Percentiles rank a stretch among this genome's conserved stretches.
phyloP scores from a whole-genome alignment of 2,888 invertebrate genomes.

The Prosopocoilus inquinatus region DNA sequence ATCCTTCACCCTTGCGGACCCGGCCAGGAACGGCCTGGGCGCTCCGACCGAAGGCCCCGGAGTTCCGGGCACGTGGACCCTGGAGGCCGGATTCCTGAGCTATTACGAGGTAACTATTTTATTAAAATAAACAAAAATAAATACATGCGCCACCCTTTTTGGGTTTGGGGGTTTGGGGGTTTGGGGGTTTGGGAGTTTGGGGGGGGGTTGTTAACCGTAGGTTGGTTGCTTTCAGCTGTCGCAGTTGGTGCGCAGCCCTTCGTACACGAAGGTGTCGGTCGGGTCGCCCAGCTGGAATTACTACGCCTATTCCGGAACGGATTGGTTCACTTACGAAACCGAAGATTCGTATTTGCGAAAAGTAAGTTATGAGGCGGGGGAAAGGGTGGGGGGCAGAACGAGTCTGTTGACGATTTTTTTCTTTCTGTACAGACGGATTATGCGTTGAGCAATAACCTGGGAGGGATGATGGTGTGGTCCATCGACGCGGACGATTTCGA shows the following conservation, averaged over 20 bases:
- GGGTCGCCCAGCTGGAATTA: conserved; percentile 28
- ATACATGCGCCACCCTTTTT: too few relatives aligned
- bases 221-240: conserved; percentile 3
- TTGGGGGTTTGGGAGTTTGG: too few relatives aligned
- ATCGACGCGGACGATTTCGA: conserved; percentile 55
- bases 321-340: conserved; percentile 40
- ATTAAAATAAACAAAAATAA: background rate
- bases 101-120: conserved; percentile 26
- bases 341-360: conserved; percentile 11
- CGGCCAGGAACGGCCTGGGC: conserved; percentile 20
- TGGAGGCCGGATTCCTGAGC: conserved; percentile 30
- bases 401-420: conserved; percentile 8
- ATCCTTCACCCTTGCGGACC: conserved; percentile 23
- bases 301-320: conserved; percentile 33
- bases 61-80: conserved; percentile 21
- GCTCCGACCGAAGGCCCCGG: conserved; percentile 24
- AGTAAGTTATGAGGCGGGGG: background rate
- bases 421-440: conserved; percentile 38
- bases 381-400: too few relatives aligned
- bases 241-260: background rate
- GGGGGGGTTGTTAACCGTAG: too few relatives aligned
- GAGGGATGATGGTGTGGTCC: conserved; percentile 56
- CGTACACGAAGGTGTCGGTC: conserved; percentile 10
- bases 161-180: too few relatives aligned
- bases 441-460: conserved; percentile 43